These are phyloP conservation scores for Oncorhynchus nerka DNA, from an alignment of 2,113 vertebrate species.

Conservation along the genomic window DNA sequence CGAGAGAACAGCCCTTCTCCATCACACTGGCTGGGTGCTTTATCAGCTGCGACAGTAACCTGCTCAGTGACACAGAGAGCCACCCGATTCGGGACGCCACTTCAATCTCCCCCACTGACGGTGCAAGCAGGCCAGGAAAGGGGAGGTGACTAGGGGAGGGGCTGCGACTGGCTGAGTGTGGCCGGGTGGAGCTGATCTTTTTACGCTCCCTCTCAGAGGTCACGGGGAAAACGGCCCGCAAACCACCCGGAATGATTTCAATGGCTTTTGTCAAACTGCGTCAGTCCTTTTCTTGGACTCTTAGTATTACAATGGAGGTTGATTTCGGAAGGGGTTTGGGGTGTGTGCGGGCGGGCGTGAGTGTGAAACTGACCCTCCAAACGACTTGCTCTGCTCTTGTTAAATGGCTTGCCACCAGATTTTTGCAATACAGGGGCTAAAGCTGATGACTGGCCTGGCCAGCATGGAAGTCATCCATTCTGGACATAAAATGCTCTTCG, in stretches of 20 bases:
- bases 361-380: neutral
- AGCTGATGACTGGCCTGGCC: no score
- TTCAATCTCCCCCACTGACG: constrained; percentile 35
- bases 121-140: neutral
- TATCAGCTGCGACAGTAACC: constrained; percentile 47
- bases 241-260: constrained; percentile 19
- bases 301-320: neutral
- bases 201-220: constrained; percentile 35
- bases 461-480: neutral
- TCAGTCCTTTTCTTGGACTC: neutral
- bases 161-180: constrained; percentile 1
- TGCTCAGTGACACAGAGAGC: neutral
- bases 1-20: constrained; percentile 31
- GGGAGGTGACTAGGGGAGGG: neutral
- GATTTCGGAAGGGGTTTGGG: neutral
- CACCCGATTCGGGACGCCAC: constrained; percentile 29
- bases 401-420: neutral
- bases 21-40: constrained; percentile 42
- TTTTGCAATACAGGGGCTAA: neutral
- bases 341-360: neutral
- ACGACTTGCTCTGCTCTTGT: neutral
- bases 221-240: constrained; percentile 20
- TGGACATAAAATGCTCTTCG: neutral
- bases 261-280: constrained; percentile 48
- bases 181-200: constrained; percentile 31